Evolutionary conservation across 2,888 invertebrate species (phyloP).

Genomic region (Pristionchus maxplancki): DNA sequence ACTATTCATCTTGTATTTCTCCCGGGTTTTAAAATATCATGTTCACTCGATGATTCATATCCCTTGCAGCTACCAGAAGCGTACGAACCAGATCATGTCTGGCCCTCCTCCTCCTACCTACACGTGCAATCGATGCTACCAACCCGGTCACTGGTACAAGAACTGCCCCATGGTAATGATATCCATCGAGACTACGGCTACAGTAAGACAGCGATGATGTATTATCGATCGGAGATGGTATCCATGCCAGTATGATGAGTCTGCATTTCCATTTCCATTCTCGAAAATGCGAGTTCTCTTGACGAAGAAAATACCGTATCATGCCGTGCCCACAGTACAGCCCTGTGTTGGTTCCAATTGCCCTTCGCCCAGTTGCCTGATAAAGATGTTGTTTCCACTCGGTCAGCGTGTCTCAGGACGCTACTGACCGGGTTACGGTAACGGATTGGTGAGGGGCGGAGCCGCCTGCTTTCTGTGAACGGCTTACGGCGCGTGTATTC

Average conservation of each 20-base stretch:
- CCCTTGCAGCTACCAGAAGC: constrained; percentile 87
- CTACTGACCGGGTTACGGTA: neutral
- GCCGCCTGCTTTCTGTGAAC: neutral
- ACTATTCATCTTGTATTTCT: neutral
- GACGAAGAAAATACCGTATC: constrained; percentile 7
- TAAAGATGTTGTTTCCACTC: constrained; percentile 37
- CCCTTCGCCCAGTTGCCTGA: constrained; percentile 32
- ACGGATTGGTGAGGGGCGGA: constrained; percentile 17
- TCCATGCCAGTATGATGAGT: constrained; percentile 7
- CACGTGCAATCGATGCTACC: constrained; percentile 93
- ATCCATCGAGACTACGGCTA: neutral
- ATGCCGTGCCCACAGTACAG: neutral
- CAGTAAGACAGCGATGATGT: constrained; percentile 13
- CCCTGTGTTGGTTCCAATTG: neutral
- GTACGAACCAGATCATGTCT: constrained; percentile 90
- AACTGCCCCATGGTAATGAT: constrained; percentile 86
- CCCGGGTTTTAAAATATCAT: neutral
- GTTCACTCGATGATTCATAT: neutral
- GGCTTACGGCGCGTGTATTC: neutral
- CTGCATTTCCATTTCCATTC: constrained; percentile 4
- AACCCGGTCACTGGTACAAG: constrained; percentile 97
- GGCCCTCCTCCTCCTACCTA: constrained; percentile 93
- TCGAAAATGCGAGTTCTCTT: neutral
- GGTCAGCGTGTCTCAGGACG: neutral
- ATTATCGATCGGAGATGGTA: neutral